Conservation (phyloP, 2,113 vertebrate genomes). For the Scatophagus argus region DNA sequence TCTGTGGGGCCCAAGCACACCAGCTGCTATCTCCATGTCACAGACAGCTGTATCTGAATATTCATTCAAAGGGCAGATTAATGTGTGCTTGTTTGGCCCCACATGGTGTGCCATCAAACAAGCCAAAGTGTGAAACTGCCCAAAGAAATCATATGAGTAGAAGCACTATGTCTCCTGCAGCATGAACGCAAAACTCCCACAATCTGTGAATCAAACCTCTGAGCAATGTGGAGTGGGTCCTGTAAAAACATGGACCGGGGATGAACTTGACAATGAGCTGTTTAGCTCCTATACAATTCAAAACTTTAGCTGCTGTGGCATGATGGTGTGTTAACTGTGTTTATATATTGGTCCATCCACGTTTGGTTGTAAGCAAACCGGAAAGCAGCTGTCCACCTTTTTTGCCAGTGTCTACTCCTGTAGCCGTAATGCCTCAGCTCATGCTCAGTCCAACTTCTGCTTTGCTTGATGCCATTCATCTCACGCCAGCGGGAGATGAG, state of each 20-base stretch:
- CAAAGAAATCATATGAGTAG: slow-evolving; percentile 23
- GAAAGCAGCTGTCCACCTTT: slow-evolving; percentile 58
- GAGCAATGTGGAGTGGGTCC: neutral
- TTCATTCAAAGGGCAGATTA: slow-evolving; percentile 80
- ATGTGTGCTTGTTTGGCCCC: slow-evolving; percentile 76
- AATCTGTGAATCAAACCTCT: neutral
- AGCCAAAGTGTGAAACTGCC: slow-evolving; percentile 39
- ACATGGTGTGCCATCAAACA: slow-evolving; percentile 29
- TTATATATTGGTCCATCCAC: slow-evolving; percentile 35
- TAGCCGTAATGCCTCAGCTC: slow-evolving; percentile 37
- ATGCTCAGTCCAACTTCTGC: slow-evolving; percentile 54
- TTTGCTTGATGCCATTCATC: slow-evolving; percentile 64
- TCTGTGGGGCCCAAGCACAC: slow-evolving; percentile 67
- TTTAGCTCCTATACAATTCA: neutral
- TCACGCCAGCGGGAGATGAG: slow-evolving; percentile 51
- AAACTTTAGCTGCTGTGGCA: slow-evolving; percentile 10
- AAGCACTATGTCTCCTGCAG: neutral
- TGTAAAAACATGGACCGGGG: neutral
- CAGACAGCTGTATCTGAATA: slow-evolving; percentile 84
- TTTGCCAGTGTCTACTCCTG: slow-evolving; percentile 30
- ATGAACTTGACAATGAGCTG: slow-evolving; percentile 3
- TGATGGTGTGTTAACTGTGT: slow-evolving; percentile 21
- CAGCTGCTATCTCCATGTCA: slow-evolving; percentile 80
- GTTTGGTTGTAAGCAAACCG: neutral
- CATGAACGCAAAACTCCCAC: neutral